phyloP scores from a whole-genome alignment of 2,888 invertebrate species.

The Drosophila rellima region DNA sequence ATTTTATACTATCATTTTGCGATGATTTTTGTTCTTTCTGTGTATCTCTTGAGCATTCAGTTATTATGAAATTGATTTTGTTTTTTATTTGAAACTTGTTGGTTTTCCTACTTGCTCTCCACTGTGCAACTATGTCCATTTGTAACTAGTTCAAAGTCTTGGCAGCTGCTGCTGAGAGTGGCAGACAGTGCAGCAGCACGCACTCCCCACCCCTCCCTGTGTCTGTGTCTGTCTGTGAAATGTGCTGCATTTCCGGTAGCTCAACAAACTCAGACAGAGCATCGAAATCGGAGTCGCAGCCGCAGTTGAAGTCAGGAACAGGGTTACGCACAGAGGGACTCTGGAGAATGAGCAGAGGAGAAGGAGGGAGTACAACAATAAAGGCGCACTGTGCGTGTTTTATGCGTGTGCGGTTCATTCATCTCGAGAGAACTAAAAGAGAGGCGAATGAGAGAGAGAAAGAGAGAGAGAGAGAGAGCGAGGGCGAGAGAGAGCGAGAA shows the following conservation, averaged over 20 bases:
- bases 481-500: not conserved
- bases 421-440: slow-evolving; percentile 36
- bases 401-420: slow-evolving; percentile 69
- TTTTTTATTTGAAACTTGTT: not conserved
- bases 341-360: not conserved
- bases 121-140: slow-evolving; percentile 25
- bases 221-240: slow-evolving; percentile 58
- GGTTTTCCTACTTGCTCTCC: not conserved
- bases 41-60: not conserved
- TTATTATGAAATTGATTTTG: not conserved
- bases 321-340: slow-evolving; percentile 2
- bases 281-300: not conserved
- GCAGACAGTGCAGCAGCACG: slow-evolving; percentile 50
- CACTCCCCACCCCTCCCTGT: slow-evolving; percentile 22
- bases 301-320: slow-evolving; percentile 8
- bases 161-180: slow-evolving; percentile 42
- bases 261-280: slow-evolving; percentile 21
- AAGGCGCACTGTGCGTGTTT: slow-evolving; percentile 62
- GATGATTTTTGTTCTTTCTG: not conserved
- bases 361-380: slow-evolving; percentile 8
- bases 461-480: not conserved
- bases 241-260: slow-evolving; percentile 81
- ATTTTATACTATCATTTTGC: too few relatives aligned
- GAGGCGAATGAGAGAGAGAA: not conserved
- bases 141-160: slow-evolving; percentile 16